Conservation (phyloP, 2,888 invertebrate species). For the Deroplatys truncata region DNA sequence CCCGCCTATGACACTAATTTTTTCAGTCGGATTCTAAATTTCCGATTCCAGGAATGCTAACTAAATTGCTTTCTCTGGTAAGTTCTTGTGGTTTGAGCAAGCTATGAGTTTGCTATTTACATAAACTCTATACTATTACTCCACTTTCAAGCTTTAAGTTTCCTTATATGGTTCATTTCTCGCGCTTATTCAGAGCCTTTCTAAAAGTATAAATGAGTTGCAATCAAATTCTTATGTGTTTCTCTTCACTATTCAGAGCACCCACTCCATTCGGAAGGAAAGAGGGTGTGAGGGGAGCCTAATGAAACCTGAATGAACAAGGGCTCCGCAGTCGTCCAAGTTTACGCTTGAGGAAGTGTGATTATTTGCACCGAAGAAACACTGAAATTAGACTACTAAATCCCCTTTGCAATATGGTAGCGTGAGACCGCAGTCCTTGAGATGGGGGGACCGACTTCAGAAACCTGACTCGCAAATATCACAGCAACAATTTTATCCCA, state of each 20-base stretch:
- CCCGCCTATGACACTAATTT: too few relatives aligned
- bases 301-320: neutral
- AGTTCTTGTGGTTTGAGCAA: too few relatives aligned
- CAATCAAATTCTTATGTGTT: neutral
- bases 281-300: neutral
- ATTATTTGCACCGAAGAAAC: conserved; percentile 8
- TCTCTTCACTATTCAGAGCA: neutral
- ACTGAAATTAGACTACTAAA: conserved; percentile 4
- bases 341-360: neutral
- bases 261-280: neutral
- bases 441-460: too few relatives aligned
- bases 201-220: neutral
- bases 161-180: neutral
- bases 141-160: neutral
- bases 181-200: too few relatives aligned
- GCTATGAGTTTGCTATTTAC: too few relatives aligned
- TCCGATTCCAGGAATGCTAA: too few relatives aligned
- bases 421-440: neutral
- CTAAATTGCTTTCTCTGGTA: too few relatives aligned
- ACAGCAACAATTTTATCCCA: too few relatives aligned
- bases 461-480: too few relatives aligned
- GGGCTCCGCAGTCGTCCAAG: neutral
- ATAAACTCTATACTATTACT: too few relatives aligned
- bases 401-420: neutral
- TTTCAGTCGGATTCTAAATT: too few relatives aligned